phyloP scores from a whole-genome alignment of 37 sponge, comb jelly and placozoan genomes.

The Amphimedon queenslandica region DNA sequence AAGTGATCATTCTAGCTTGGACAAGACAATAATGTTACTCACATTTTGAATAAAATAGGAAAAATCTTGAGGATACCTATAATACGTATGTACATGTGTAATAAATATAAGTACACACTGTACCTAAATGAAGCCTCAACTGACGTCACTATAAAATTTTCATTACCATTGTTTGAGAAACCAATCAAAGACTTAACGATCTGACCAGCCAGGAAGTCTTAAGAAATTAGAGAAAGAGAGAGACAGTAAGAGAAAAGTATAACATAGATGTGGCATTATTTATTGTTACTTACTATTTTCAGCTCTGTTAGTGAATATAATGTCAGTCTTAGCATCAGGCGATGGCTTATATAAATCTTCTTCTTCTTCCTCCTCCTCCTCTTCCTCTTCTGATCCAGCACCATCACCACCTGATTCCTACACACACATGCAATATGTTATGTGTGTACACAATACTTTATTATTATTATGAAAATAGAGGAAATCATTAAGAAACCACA shows the following conservation, averaged over 20 bases:
- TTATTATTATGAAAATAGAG: neutral
- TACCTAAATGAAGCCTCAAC: constrained; percentile 74
- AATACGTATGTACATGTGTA: neutral
- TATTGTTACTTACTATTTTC: constrained; percentile 12
- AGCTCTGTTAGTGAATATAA: constrained; percentile 61
- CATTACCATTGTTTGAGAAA: constrained; percentile 43
- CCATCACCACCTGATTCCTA: constrained; percentile 3
- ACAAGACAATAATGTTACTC: constrained; percentile 6
- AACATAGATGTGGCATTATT: neutral
- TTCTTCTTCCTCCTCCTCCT: constrained; percentile 81
- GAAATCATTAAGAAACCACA: neutral
- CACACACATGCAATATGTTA: neutral
- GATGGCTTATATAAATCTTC: constrained; percentile 60
- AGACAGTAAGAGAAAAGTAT: neutral
- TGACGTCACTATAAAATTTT: constrained; percentile 53
- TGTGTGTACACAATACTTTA: neutral
- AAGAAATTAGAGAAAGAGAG: neutral
- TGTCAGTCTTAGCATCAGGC: constrained; percentile 57
- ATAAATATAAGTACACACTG: neutral
- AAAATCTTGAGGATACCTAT: constrained; percentile 92
- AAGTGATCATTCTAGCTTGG: neutral
- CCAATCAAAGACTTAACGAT: constrained; percentile 63
- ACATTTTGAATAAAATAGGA: constrained; percentile 92
- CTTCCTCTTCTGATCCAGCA: constrained; percentile 23
- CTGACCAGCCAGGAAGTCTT: constrained; percentile 69